These are phyloP conservation scores for Hiodon alosoides DNA, from an alignment of 2,113 vertebrate species.

Conservation along the genomic window DNA sequence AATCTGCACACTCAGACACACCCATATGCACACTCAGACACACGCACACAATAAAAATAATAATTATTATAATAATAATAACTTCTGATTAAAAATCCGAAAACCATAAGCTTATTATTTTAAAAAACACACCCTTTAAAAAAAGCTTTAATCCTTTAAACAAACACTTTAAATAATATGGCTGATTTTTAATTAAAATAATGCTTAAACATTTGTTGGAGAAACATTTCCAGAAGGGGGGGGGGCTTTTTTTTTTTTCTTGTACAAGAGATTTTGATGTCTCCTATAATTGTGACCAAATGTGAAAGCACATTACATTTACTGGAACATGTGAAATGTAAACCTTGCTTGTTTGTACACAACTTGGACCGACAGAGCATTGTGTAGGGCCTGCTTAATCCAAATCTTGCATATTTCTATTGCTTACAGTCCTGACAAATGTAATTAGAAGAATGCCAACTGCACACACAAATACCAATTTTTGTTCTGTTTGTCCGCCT, in stretches of 20 bases:
- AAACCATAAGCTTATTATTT: too few relatives aligned
- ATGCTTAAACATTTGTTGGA: not conserved
- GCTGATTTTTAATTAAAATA: too few relatives aligned
- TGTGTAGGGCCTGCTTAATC: not conserved
- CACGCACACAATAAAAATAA: not conserved
- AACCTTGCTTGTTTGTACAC: not conserved
- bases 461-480: not conserved
- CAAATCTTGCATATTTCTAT: not conserved
- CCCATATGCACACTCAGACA: not conserved
- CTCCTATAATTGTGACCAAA: not conserved
- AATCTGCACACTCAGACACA: not conserved
- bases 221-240: not conserved
- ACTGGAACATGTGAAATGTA: not conserved
- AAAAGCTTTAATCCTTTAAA: not conserved
- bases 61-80: not conserved
- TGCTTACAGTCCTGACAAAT: not conserved
- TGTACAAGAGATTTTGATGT: not conserved
- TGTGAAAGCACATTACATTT: conserved; percentile 17
- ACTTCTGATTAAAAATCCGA: too few relatives aligned
- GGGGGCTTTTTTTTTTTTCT: not conserved
- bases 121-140: not conserved
- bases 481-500: not conserved
- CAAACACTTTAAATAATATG: not conserved
- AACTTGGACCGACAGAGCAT: not conserved
- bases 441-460: not conserved